Base-by-base conservation (phyloP, 2,888 invertebrate species). In the Cephus pulcher region DNA sequence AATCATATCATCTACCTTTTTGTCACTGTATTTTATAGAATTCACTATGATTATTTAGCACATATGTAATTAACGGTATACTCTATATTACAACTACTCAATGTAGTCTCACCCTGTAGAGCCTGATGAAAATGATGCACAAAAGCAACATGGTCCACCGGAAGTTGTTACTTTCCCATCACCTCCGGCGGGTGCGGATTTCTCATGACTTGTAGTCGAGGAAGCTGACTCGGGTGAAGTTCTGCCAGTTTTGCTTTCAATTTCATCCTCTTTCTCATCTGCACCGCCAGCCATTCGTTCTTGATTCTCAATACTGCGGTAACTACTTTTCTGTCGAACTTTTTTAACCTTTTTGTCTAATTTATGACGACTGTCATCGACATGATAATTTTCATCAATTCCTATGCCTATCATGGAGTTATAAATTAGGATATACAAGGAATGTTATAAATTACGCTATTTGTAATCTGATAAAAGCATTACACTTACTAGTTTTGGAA, bases 1-100 rank as follows among this genome's bases (percentile, higher is more conserved):
- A 75, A 91, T 84, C 81, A 90, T 86, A 79, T 90, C 89, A 75
- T 90, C 89, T 75, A 90, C 88, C 73, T 88, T 86, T 80, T 86
- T 85, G 77, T 89, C 88, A 34, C 90, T 90, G 79, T 68, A 78
- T 56, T 56, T 56, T 56, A 56, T 56, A 56, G 9, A 56, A 56
- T 56, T 23, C 9, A 56, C 23, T 56, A 56, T 56, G 56, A 56
- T 56, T 23, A 56, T 56, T 9, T 23, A 23, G 6, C 15, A 23
- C 23, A 9, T 56, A 56, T 56, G 6, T 56, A 15, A 40, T 40
- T 40, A 6, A 40, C 4, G 15, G 1, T 23, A 56, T 23, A 23
- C 2, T 56, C 23, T 23, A 56, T 56, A 56, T 23, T 56, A 9
- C 23, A 56, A 56, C 1, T 56, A 9, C 1, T 56, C 23, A 1